Evolutionary conservation across 1,140 invertebrate species (phyloP).

Genomic region (Sogatella furcifera): DNA sequence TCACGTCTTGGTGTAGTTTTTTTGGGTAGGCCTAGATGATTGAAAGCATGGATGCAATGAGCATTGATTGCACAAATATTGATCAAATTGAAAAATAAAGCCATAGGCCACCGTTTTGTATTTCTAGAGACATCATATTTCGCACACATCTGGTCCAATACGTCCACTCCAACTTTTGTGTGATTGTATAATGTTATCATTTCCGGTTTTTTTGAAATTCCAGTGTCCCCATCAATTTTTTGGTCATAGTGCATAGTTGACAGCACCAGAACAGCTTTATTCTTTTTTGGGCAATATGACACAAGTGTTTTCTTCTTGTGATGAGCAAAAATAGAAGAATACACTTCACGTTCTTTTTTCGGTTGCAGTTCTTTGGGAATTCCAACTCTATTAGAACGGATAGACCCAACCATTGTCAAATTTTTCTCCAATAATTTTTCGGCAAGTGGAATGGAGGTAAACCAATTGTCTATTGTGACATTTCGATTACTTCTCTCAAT

Average conservation of each 20-base stretch:
- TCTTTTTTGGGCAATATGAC: constrained; percentile 20
- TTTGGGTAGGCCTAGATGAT: background rate
- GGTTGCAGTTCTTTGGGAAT: constrained; percentile 27
- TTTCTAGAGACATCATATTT: background rate
- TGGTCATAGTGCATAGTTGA: constrained; percentile 15
- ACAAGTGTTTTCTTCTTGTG: constrained; percentile 18
- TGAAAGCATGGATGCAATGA: background rate
- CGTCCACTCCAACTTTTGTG: constrained; percentile 22
- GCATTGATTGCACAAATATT: constrained; percentile 4
- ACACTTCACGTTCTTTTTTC: constrained; percentile 12
- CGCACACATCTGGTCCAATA: background rate
- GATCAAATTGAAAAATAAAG: background rate
- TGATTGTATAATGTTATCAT: constrained; percentile 29
- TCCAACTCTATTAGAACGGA: constrained; percentile 29
- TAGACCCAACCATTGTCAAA: constrained; percentile 27
- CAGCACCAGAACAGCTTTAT: constrained; percentile 17
- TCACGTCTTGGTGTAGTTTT: background rate
- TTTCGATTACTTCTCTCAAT: constrained; percentile 19
- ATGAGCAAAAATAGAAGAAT: constrained; percentile 10
- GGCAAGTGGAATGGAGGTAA: constrained; percentile 2
- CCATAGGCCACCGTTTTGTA: background rate
- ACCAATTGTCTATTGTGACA: constrained; percentile 24
- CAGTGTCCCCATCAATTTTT: constrained; percentile 15
- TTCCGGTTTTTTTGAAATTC: constrained; percentile 23
- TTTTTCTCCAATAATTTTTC: constrained; percentile 24